Conservation (phyloP, 2,797 vertebrate genomes). For the Channa striata region DNA sequence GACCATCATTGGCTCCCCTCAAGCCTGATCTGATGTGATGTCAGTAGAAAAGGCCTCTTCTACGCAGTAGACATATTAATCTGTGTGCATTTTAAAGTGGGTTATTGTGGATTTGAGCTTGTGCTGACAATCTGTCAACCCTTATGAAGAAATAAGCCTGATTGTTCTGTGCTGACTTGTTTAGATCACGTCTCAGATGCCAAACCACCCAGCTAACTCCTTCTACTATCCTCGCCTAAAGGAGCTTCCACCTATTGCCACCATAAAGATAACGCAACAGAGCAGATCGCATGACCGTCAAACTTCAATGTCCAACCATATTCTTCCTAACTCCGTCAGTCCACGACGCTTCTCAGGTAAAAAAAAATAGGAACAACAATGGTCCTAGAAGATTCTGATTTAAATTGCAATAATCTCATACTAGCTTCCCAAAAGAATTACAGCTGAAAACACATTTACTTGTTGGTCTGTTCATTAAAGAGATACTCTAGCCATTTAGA, state of each 20-base stretch:
- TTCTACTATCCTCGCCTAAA: slow-evolving; percentile 86
- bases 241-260: slow-evolving; percentile 85
- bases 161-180: slow-evolving; percentile 28
- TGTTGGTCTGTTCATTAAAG: background rate
- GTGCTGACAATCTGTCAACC: slow-evolving; percentile 33
- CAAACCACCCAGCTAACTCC: slow-evolving; percentile 88
- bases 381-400: background rate
- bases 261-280: slow-evolving; percentile 79
- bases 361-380: slow-evolving; percentile 6
- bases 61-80: slow-evolving; percentile 41
- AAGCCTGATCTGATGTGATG: slow-evolving; percentile 55
- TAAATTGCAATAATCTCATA: background rate
- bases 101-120: slow-evolving; percentile 38
- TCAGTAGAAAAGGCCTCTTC: slow-evolving; percentile 44
- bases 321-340: slow-evolving; percentile 81
- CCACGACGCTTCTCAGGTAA: slow-evolving; percentile 82
- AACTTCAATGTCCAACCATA: slow-evolving; percentile 84
- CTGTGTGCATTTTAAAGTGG: slow-evolving; percentile 49
- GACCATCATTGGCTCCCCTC: slow-evolving; percentile 39
- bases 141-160: slow-evolving; percentile 30
- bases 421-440: background rate
- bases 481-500: too few species aligned
- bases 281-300: slow-evolving; percentile 68
- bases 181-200: slow-evolving; percentile 87
- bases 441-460: background rate